Evolutionary conservation across 2,888 invertebrate genomes (phyloP).

Genomic region (Scaptomyza caliginosa): DNA sequence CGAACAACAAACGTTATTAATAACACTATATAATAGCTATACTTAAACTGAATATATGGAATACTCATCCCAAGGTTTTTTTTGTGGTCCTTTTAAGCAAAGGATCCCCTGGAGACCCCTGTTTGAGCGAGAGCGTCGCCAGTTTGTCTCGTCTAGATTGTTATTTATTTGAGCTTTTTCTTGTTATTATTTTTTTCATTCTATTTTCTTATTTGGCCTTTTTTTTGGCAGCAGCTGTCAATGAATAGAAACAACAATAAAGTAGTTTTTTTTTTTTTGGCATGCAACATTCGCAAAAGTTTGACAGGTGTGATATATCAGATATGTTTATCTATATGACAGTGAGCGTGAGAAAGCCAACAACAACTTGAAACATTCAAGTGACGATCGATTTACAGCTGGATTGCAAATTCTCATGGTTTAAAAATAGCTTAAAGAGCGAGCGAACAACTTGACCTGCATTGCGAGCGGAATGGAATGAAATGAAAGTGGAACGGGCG

Average conservation of each 20-base stretch:
- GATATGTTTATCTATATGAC: neutral
- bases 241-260: constrained; percentile 29
- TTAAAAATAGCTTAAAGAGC: constrained; percentile 21
- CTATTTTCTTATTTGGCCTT: constrained; percentile 18
- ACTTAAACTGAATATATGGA: too few species aligned
- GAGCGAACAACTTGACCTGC: constrained; percentile 21
- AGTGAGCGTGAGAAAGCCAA: constrained; percentile 28
- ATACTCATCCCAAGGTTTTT: too few species aligned
- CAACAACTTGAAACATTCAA: constrained; percentile 1
- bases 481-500: constrained; percentile 12
- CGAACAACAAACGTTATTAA: too few species aligned
- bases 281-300: constrained; percentile 40
- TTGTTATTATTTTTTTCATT: neutral
- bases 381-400: constrained; percentile 52
- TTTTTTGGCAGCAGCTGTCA: constrained; percentile 39
- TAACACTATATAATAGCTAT: too few species aligned
- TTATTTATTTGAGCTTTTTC: neutral
- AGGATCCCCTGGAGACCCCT: neutral
- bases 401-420: constrained; percentile 23
- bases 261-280: constrained; percentile 27
- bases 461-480: constrained; percentile 9
- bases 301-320: constrained; percentile 54
- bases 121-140: constrained; percentile 55
- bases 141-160: constrained; percentile 51
- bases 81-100: too few species aligned